These are phyloP conservation scores for Tipula vernalis DNA, from an alignment of 2,888 invertebrate genomes.

Conservation along the genomic window DNA sequence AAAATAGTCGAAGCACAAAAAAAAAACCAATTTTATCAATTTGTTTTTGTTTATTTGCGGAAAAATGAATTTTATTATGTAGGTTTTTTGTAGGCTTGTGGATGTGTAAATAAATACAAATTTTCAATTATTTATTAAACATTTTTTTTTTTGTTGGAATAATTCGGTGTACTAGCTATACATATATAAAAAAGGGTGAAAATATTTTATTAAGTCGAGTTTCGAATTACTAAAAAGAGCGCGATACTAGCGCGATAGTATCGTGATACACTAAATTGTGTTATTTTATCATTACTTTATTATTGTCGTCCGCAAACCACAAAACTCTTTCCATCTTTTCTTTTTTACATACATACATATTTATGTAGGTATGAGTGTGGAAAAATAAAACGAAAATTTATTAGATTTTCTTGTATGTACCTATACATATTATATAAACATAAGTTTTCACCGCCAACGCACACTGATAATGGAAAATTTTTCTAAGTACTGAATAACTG, in stretches of 20 bases:
- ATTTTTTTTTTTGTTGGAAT: neutral
- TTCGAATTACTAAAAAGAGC: neutral
- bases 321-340: neutral
- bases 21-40: neutral
- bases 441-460: neutral
- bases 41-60: neutral
- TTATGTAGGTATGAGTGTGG: neutral
- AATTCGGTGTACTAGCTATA: neutral
- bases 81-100: neutral
- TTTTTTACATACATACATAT: neutral
- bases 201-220: neutral
- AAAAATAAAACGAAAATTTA: neutral
- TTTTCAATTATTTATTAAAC: neutral
- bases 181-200: neutral
- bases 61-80: neutral
- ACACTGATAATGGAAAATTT: neutral
- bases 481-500: neutral
- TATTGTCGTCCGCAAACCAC: neutral
- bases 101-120: neutral
- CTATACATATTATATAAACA: neutral
- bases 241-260: neutral
- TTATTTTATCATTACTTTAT: neutral
- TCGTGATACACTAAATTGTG: neutral
- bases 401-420: neutral
- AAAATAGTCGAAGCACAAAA: neutral